phyloP scores from a whole-genome alignment of 2,888 invertebrate genomes.

The Lordiphosa andalusiaca region DNA sequence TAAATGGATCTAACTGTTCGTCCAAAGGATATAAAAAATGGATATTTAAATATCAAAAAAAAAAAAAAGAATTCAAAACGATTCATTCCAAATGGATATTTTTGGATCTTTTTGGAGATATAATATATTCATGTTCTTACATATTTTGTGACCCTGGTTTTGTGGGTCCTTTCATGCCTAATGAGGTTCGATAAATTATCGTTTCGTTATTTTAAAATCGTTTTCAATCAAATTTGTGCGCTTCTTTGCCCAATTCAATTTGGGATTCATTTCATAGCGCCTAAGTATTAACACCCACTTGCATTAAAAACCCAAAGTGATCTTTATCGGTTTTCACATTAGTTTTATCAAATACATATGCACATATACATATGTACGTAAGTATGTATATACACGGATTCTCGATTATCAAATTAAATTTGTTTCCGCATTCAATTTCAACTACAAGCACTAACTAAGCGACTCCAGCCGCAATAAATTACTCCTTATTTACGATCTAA shows the following conservation, averaged over 20 bases:
- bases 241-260: conserved; percentile 7
- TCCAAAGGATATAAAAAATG: too few relatives aligned
- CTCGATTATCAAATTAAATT: conserved; percentile 41
- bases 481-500: conserved; percentile 33
- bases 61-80: too few relatives aligned
- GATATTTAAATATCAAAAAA: too few relatives aligned
- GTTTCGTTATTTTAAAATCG: too few relatives aligned
- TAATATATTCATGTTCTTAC: too few relatives aligned
- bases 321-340: conserved; percentile 34
- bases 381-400: conserved; percentile 26
- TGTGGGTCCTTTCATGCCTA: too few relatives aligned
- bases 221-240: too few relatives aligned
- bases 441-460: conserved; percentile 56
- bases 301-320: background rate
- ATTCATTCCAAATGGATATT: too few relatives aligned
- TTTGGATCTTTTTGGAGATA: too few relatives aligned
- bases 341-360: conserved; percentile 37
- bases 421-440: conserved; percentile 43
- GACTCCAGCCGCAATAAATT: conserved; percentile 56
- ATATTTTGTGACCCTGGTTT: too few relatives aligned
- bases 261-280: conserved; percentile 36
- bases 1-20: too few relatives aligned
- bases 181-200: too few relatives aligned
- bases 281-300: conserved; percentile 9
- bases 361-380: conserved; percentile 28